A percentile compares a stretch with the other conserved stretches of the same genome.
phyloP scores from a whole-genome alignment of 2,888 invertebrate species.

The Eristalis arbustorum region DNA sequence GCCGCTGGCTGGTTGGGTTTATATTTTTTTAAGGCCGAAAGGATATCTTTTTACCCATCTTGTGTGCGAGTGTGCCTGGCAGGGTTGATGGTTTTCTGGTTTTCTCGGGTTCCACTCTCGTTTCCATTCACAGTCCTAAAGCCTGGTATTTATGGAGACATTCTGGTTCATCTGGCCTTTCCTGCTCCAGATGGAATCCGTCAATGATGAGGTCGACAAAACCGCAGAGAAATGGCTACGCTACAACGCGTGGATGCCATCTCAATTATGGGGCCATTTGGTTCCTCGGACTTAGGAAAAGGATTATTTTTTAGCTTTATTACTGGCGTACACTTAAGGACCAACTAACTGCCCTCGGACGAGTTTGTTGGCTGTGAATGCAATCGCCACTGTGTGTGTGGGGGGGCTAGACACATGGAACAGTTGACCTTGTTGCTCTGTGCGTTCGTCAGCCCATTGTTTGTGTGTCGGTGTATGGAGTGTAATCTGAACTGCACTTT shows the following conservation, averaged over 20 bases:
- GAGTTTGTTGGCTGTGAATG: neutral
- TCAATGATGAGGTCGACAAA: slow-evolving; percentile 55
- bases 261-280: slow-evolving; percentile 32
- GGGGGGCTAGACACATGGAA: neutral
- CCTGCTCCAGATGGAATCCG: neutral
- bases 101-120: neutral
- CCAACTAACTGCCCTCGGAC: neutral
- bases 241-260: slow-evolving; percentile 25
- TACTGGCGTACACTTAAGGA: neutral
- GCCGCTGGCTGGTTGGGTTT: neutral
- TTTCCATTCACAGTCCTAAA: slow-evolving; percentile 45
- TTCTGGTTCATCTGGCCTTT: slow-evolving; percentile 18
- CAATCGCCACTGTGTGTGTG: neutral
- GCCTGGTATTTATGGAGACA: slow-evolving; percentile 60
- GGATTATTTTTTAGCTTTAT: neutral
- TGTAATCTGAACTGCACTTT: neutral
- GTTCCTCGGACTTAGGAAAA: neutral
- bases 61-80: neutral
- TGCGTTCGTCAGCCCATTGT: neutral
- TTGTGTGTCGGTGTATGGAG: neutral
- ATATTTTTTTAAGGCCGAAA: slow-evolving; percentile 27
- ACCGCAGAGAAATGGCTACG: slow-evolving; percentile 14
- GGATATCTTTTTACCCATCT: slow-evolving; percentile 22
- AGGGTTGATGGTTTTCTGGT: neutral
- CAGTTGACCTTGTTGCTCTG: neutral